Percentiles rank a stretch among this genome's conserved stretches.
phyloP scores from a whole-genome alignment of 2,113 vertebrate genomes.

The Stigmatopora nigra region DNA sequence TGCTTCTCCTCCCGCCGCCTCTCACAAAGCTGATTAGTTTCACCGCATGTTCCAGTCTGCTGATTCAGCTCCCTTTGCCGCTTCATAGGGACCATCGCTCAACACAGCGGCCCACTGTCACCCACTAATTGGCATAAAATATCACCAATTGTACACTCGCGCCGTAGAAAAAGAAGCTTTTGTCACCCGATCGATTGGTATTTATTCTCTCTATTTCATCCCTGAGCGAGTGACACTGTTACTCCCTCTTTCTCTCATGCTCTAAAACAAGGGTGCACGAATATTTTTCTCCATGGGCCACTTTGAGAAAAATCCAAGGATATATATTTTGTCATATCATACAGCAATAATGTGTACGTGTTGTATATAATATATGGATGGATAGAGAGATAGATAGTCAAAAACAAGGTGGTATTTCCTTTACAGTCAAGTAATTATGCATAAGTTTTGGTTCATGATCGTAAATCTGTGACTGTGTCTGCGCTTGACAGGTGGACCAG shows the following conservation, averaged over 20 bases:
- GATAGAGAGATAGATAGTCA: too few species aligned
- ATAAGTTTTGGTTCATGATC: constrained; percentile 24
- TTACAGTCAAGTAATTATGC: too few species aligned
- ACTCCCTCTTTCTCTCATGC: too few species aligned
- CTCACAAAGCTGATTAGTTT: constrained; percentile 68
- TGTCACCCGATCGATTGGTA: constrained; percentile 50
- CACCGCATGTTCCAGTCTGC: constrained; percentile 61
- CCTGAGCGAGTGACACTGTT: too few species aligned
- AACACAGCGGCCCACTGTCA: constrained; percentile 64
- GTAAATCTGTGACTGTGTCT: constrained; percentile 59
- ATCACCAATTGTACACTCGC: constrained; percentile 66
- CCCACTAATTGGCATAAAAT: constrained; percentile 76
- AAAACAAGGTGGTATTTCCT: too few species aligned
- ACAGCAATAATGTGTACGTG: too few species aligned
- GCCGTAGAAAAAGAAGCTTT: constrained; percentile 55
- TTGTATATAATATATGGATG: too few species aligned
- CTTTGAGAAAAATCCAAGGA: too few species aligned
- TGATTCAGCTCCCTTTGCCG: constrained; percentile 64
- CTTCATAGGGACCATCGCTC: constrained; percentile 64
- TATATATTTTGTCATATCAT: too few species aligned
- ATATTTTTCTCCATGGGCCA: too few species aligned
- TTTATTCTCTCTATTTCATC: constrained; percentile 11
- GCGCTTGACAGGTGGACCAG: constrained; percentile 84
- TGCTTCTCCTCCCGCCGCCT: constrained; percentile 58
- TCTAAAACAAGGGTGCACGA: too few species aligned